phyloP scores from a whole-genome alignment of 92 coral and sea anemone species.

The Palythoa grandiflora region DNA sequence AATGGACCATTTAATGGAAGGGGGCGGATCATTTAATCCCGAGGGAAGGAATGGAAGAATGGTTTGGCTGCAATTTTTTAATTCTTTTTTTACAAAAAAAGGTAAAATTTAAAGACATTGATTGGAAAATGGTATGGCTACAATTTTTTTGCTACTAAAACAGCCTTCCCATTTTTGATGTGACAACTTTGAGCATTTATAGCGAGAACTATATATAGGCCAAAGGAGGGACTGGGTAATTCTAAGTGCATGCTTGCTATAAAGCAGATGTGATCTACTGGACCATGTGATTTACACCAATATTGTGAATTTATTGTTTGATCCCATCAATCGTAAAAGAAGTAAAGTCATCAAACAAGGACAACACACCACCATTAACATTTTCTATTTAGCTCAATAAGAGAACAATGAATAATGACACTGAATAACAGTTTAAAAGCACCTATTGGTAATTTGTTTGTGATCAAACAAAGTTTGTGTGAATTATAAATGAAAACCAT shows the following conservation, averaged over 20 bases:
- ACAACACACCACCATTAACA: neutral
- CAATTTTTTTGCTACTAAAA: slow-evolving; percentile 58
- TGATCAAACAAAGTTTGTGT: neutral
- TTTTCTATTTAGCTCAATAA: too few species aligned
- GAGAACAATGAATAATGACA: neutral
- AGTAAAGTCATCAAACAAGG: neutral
- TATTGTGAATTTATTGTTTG: slow-evolving; percentile 52
- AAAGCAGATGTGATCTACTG: slow-evolving; percentile 47
- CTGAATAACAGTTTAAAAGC: neutral
- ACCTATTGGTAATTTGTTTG: neutral
- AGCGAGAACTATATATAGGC: slow-evolving; percentile 49
- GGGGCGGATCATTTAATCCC: too few species aligned
- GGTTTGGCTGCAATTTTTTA: too few species aligned
- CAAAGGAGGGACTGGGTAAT: slow-evolving; percentile 54
- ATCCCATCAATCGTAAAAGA: slow-evolving; percentile 55
- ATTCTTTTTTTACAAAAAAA: neutral
- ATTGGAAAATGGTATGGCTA: slow-evolving; percentile 51
- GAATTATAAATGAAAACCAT: neutral
- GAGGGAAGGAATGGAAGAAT: too few species aligned
- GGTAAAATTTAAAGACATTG: slow-evolving; percentile 48
- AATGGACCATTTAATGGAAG: too few species aligned
- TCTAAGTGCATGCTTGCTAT: slow-evolving; percentile 55
- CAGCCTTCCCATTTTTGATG: slow-evolving; percentile 66
- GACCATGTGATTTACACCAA: slow-evolving; percentile 32
- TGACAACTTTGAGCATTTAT: slow-evolving; percentile 55